Evolutionary conservation across 2,797 vertebrate species (phyloP).

Genomic region (Sebastes taczanowskii): DNA sequence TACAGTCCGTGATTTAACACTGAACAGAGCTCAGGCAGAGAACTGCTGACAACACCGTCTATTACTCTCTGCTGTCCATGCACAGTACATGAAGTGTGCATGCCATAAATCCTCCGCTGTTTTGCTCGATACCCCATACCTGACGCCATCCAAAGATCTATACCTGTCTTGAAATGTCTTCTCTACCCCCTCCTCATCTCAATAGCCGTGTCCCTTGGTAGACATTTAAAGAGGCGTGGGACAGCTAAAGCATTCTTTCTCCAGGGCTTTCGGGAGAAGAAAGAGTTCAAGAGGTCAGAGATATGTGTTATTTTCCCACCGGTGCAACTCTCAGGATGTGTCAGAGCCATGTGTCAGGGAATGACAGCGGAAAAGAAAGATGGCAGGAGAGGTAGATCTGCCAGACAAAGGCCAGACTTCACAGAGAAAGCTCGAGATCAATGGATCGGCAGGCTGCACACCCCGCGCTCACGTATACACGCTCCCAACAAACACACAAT

Average conservation of each 20-base stretch:
- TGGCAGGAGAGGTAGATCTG: conserved; percentile 69
- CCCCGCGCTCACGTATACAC: conserved; percentile 25
- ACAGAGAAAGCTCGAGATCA: conserved; percentile 77
- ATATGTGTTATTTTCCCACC: conserved; percentile 79
- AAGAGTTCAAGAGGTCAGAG: conserved; percentile 81
- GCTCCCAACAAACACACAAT: conserved; percentile 18
- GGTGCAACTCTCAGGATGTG: conserved; percentile 73
- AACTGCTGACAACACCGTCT: conserved; percentile 78
- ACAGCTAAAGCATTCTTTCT: conserved; percentile 76
- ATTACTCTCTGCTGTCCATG: conserved; percentile 63
- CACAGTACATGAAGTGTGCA: conserved; percentile 76
- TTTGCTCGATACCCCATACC: conserved; percentile 76
- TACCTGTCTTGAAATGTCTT: conserved; percentile 77
- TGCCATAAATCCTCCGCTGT: conserved; percentile 75
- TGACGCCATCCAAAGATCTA: conserved; percentile 77
- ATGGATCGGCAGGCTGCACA: conserved; percentile 68
- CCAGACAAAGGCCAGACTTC: conserved; percentile 80
- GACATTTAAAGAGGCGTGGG: conserved; percentile 79
- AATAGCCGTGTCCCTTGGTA: conserved; percentile 74
- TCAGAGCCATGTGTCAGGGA: conserved; percentile 77
- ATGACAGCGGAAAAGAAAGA: conserved; percentile 78
- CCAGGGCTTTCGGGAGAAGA: conserved; percentile 69
- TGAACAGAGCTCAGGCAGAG: conserved; percentile 53
- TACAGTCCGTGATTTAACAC: conserved; percentile 66
- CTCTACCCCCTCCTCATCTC: conserved; percentile 49